Percentiles rank a stretch among this genome's conserved stretches.
Evolutionary conservation across 2,113 vertebrate species (phyloP).

Genomic region (Rhizomys pruinosus): DNA sequence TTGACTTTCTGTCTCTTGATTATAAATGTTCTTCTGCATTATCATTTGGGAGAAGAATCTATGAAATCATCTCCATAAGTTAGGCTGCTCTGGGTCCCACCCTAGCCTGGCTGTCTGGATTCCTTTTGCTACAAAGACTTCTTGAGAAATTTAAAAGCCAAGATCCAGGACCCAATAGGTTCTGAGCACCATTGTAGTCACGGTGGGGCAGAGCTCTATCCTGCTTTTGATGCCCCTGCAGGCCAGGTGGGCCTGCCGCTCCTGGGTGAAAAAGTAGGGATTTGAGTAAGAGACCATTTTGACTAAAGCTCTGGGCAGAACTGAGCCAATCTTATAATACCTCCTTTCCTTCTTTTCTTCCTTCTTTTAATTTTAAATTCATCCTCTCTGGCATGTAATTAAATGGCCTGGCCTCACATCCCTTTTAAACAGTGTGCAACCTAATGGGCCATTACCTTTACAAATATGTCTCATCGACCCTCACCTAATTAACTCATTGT

Average conservation of each 20-base stretch:
- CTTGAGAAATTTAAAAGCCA: not conserved
- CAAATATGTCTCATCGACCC: not conserved
- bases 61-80: not conserved
- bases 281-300: not conserved
- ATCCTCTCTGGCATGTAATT: conserved; percentile 4
- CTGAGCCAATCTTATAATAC: not conserved
- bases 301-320: not conserved
- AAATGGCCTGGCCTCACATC: not conserved
- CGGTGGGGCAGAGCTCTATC: not conserved
- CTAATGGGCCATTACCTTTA: conserved; percentile 38
- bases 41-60: not conserved
- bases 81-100: not conserved
- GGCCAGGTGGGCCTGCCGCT: not conserved
- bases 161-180: not conserved
- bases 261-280: not conserved
- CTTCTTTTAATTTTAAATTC: not conserved
- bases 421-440: not conserved
- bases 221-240: not conserved
- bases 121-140: not conserved
- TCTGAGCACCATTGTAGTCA: not conserved
- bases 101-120: not conserved
- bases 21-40: not conserved
- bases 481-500: conserved; percentile 33
- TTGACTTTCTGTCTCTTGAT: not conserved
- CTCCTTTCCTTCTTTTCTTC: not conserved